phyloP scores from a whole-genome alignment of 2,888 invertebrate genomes.

The Mythimna impura region DNA sequence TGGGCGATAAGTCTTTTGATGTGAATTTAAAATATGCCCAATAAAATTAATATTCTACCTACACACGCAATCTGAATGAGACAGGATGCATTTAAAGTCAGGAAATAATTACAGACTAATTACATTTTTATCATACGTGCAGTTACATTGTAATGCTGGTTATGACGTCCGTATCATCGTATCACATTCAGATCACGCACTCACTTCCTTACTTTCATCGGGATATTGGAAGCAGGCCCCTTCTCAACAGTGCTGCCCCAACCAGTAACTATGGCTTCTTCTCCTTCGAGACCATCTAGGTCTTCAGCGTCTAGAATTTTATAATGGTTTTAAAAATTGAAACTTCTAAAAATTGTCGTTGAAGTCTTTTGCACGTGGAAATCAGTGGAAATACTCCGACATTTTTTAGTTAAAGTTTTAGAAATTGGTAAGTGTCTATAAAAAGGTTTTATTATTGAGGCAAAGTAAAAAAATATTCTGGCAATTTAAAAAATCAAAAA shows the following conservation, averaged over 20 bases:
- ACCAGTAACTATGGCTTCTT: conserved; percentile 92
- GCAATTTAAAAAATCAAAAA: neutral
- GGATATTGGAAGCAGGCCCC: conserved; percentile 91
- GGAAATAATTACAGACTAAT: conserved; percentile 18
- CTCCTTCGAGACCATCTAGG: conserved; percentile 84
- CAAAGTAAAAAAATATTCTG: neutral
- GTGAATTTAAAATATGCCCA: no score
- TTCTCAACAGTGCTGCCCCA: conserved; percentile 94
- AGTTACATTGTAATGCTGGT: conserved; percentile 38
- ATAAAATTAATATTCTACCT: no score
- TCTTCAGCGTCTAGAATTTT: conserved; percentile 75
- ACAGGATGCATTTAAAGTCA: conserved; percentile 15
- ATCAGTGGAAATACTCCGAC: neutral
- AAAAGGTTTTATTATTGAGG: conserved; percentile 6
- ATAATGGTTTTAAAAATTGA: neutral
- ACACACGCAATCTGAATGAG: conserved; percentile 40
- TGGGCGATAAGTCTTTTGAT: no score
- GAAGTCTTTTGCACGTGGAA: conserved; percentile 33
- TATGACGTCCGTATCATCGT: conserved; percentile 28
- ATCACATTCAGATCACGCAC: conserved; percentile 25
- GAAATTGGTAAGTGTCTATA: neutral
- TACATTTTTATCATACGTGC: conserved; percentile 35
- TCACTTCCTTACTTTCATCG: conserved; percentile 91
- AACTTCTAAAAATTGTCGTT: conserved; percentile 8
- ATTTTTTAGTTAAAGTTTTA: neutral